phyloP scores from a whole-genome alignment of 2,113 vertebrate species.

The Archocentrus centrarchus region DNA sequence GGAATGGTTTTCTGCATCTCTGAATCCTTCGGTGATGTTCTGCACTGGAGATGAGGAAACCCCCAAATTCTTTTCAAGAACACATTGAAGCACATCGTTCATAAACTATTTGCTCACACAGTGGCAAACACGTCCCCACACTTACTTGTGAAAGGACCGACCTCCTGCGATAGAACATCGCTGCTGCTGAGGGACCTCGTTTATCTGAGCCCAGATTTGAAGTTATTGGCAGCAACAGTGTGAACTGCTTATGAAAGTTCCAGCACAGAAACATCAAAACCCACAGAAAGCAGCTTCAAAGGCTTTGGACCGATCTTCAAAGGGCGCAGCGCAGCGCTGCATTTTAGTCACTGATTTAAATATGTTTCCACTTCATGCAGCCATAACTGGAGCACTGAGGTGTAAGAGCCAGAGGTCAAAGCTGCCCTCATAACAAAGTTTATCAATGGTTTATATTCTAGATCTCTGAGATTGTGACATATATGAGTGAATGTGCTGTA shows the following conservation, averaged over 20 bases:
- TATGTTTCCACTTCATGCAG: conserved; percentile 1
- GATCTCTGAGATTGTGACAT: neutral
- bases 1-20: neutral
- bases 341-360: neutral
- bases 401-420: neutral
- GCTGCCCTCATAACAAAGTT: neutral
- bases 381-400: neutral
- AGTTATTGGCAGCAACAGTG: neutral
- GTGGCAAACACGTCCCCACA: neutral
- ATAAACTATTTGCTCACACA: neutral
- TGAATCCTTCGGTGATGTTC: neutral
- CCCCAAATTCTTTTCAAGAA: neutral
- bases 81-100: neutral
- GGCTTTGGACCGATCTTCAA: conserved; percentile 7
- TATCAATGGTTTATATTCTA: neutral
- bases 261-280: conserved; percentile 7
- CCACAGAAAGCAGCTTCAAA: conserved; percentile 12
- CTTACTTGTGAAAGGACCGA: neutral
- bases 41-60: neutral
- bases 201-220: neutral
- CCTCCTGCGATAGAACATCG: neutral
- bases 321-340: neutral
- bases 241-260: conserved; percentile 7
- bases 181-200: neutral
- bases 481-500: neutral